Percentiles rank a stretch among this genome's conserved stretches.
These are phyloP conservation scores for Crypturellus undulatus DNA, from an alignment of 2,113 vertebrate species.

Conservation along the genomic window DNA sequence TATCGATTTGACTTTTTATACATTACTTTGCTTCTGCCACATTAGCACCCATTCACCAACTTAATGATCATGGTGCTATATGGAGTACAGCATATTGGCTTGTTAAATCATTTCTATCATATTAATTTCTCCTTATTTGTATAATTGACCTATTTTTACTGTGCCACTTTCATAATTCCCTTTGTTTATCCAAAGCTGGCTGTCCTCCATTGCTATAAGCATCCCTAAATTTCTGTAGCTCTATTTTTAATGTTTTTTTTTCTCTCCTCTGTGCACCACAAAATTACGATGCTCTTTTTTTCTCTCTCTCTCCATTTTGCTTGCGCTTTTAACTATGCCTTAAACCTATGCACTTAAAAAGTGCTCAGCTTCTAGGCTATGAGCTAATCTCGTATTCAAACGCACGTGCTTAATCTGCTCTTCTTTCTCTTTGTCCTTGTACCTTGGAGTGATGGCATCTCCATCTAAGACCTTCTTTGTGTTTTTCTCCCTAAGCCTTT, in stretches of 20 bases:
- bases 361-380: background rate
- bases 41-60: conserved; percentile 19
- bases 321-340: background rate
- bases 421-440: background rate
- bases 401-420: background rate
- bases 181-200: conserved; percentile 50
- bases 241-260: conserved; percentile 30
- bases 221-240: conserved; percentile 6
- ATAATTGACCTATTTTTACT: conserved; percentile 54
- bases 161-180: conserved; percentile 44
- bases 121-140: conserved; percentile 54
- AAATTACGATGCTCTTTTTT: background rate
- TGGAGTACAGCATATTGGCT: conserved; percentile 34
- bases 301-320: background rate
- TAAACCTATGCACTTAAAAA: background rate
- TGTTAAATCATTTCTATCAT: conserved; percentile 52
- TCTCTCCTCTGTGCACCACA: background rate
- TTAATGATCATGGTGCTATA: background rate
- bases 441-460: background rate
- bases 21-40: conserved; percentile 20
- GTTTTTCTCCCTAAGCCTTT: background rate
- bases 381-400: background rate
- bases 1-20: conserved; percentile 54
- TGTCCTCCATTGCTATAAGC: conserved; percentile 38
- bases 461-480: no score